Evolutionary conservation across 2,113 vertebrate genomes (phyloP).

Genomic region (Oceanites oceanicus): DNA sequence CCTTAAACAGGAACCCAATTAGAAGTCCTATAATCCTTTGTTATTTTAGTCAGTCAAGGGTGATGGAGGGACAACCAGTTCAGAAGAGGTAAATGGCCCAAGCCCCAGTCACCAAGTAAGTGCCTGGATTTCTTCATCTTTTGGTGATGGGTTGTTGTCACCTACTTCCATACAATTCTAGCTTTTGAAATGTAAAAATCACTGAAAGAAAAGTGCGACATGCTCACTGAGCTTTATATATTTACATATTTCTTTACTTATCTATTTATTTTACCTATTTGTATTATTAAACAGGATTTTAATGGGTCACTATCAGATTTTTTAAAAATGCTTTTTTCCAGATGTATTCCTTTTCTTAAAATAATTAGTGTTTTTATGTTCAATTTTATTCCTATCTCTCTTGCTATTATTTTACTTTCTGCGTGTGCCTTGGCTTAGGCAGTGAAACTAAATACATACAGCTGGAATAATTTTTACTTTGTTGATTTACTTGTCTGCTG

Average conservation of each 20-base stretch:
- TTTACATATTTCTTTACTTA: background rate
- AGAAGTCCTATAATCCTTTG: conserved; percentile 60
- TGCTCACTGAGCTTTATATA: background rate
- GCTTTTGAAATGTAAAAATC: background rate
- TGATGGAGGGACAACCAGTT: conserved; percentile 36
- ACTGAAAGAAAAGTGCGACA: background rate
- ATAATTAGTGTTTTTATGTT: background rate
- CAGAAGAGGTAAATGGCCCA: conserved; percentile 55
- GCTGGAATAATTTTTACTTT: background rate
- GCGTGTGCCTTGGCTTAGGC: background rate
- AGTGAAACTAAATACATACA: background rate
- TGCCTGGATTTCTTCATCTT: conserved; percentile 1
- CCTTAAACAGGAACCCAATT: background rate
- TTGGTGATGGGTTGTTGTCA: conserved; percentile 52
- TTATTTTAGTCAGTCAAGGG: conserved; percentile 78
- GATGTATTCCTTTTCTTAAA: background rate
- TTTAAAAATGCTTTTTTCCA: background rate
- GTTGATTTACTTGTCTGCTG: background rate
- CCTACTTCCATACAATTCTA: background rate
- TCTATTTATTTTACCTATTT: background rate
- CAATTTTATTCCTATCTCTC: background rate
- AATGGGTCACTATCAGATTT: background rate
- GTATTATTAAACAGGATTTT: background rate
- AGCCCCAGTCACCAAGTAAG: conserved; percentile 70
- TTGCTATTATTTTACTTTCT: background rate